Evolutionary conservation across 2,113 vertebrate genomes (phyloP).

Genomic region (Perca fluviatilis): DNA sequence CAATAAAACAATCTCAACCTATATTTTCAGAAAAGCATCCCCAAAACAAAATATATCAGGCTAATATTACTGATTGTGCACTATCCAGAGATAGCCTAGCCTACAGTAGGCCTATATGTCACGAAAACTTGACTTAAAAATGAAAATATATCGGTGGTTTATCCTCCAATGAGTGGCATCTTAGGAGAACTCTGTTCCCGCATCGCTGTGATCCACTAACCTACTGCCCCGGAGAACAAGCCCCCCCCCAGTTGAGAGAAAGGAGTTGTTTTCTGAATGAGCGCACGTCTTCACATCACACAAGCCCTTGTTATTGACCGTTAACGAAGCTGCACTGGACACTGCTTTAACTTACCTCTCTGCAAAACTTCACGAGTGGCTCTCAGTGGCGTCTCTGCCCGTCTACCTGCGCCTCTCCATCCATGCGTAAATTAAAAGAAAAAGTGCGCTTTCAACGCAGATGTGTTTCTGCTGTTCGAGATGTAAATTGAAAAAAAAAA

Average conservation of each 20-base stretch:
- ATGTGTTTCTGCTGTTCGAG: background rate
- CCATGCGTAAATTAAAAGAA: slow-evolving; percentile 51
- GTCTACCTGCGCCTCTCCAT: slow-evolving; percentile 72
- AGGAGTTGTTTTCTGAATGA: background rate
- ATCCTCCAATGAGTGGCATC: slow-evolving; percentile 20
- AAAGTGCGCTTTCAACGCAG: slow-evolving; percentile 7
- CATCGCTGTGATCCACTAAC: slow-evolving; percentile 67
- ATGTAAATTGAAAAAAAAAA: background rate
- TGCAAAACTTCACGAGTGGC: slow-evolving; percentile 69
- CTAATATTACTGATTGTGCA: background rate
- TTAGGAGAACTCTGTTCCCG: slow-evolving; percentile 7
- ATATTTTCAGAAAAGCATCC: background rate
- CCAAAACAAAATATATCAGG: background rate
- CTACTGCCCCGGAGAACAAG: slow-evolving; percentile 57
- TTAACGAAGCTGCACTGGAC: background rate
- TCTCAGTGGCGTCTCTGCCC: slow-evolving; percentile 60
- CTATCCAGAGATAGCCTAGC: background rate
- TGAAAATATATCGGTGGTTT: background rate
- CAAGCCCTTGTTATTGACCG: no score
- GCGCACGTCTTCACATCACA: background rate
- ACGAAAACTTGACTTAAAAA: background rate
- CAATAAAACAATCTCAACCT: background rate
- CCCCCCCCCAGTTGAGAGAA: background rate
- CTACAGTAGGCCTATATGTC: no score
- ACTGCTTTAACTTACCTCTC: slow-evolving; percentile 78